Evolutionary conservation across 2,113 vertebrate genomes (phyloP).

Genomic region (Nothobranchius furzeri): DNA sequence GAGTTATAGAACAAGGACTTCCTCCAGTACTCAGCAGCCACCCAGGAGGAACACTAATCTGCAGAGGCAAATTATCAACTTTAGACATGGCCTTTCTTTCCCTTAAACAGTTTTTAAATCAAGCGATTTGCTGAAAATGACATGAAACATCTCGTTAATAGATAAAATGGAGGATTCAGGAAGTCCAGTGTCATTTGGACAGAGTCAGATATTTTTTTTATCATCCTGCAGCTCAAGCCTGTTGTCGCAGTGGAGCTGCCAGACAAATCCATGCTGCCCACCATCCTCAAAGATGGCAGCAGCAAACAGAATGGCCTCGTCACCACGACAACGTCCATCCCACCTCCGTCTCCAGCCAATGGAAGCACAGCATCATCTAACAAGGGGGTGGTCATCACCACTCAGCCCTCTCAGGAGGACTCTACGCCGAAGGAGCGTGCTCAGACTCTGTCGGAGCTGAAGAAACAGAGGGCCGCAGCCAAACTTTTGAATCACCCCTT

Average conservation of each 20-base stretch:
- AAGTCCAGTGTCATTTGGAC: too few relatives aligned
- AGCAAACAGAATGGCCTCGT: constrained; percentile 79
- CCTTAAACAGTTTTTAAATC: too few relatives aligned
- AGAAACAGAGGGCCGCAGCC: constrained; percentile 91
- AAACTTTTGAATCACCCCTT: constrained; percentile 89
- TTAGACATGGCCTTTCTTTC: too few relatives aligned
- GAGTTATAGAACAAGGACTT: not conserved
- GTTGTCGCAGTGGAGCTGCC: constrained; percentile 47
- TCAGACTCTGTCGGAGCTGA: constrained; percentile 93
- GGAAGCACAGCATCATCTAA: constrained; percentile 47
- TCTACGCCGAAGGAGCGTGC: constrained; percentile 83
- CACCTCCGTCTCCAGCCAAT: constrained; percentile 59
- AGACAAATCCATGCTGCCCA: constrained; percentile 76
- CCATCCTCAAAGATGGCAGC: constrained; percentile 77
- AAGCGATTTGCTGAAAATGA: too few relatives aligned
- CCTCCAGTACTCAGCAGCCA: not conserved
- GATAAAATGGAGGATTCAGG: too few relatives aligned
- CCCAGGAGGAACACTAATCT: constrained; percentile 14
- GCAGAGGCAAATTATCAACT: too few relatives aligned
- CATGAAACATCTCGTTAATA: too few relatives aligned
- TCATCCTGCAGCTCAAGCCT: constrained; percentile 62
- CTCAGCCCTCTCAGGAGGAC: constrained; percentile 64
- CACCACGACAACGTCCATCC: constrained; percentile 47
- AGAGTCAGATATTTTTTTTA: not conserved
- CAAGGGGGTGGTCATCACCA: constrained; percentile 18